phyloP scores from a whole-genome alignment of 1,140 invertebrate genomes.

The Pogonognathellus flavescens region DNA sequence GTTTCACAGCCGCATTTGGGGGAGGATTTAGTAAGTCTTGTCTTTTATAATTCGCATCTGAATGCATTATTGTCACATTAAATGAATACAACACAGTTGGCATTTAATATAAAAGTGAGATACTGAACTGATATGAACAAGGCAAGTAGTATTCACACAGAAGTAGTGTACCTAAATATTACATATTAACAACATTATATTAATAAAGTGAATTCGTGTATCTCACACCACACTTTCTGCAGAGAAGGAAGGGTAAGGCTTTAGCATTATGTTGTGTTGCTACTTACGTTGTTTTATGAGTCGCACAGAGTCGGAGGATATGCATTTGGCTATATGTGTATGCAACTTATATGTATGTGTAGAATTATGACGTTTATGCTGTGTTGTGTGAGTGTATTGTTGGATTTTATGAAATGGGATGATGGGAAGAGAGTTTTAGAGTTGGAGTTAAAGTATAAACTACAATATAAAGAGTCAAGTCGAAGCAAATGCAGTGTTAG shows the following conservation, averaged over 20 bases:
- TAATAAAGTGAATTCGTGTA: too few species aligned
- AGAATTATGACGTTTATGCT: neutral
- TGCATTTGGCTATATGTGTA: too few species aligned
- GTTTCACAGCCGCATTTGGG: constrained; percentile 10
- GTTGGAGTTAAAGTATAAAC: constrained; percentile 41
- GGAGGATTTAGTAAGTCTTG: constrained; percentile 21
- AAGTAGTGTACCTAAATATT: neutral
- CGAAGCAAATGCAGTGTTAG: constrained; percentile 53
- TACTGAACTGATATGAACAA: neutral
- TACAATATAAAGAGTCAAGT: constrained; percentile 31
- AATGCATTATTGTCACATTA: neutral
- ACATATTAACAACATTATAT: too few species aligned
- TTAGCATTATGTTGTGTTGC: too few species aligned
- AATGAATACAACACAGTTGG: neutral
- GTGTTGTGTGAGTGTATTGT: neutral
- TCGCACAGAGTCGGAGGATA: too few species aligned
- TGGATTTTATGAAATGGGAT: constrained; percentile 49
- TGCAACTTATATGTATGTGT: too few species aligned
- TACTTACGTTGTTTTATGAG: too few species aligned
- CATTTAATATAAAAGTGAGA: neutral
- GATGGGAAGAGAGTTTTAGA: constrained; percentile 32
- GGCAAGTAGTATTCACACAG: neutral
- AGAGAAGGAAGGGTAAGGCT: too few species aligned
- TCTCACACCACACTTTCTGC: too few species aligned
- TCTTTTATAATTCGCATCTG: neutral